These are phyloP conservation scores for Melitaea athalia DNA, from an alignment of 2,888 invertebrate species.

Conservation along the genomic window DNA sequence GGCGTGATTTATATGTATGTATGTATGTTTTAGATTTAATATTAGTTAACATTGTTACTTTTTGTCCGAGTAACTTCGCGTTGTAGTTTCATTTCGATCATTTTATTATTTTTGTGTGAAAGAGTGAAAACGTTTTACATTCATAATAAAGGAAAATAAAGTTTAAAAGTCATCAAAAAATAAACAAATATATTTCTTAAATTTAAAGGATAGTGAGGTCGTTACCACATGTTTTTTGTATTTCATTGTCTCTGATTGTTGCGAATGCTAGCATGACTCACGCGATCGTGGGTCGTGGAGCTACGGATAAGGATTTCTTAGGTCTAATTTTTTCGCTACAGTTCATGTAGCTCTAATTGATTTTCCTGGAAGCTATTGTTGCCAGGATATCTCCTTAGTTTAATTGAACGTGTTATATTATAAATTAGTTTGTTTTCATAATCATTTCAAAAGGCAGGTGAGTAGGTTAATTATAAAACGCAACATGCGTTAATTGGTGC, in stretches of 20 bases:
- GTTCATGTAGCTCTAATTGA: constrained; percentile 20
- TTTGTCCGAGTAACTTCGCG: too few relatives aligned
- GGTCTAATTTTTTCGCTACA: constrained; percentile 28
- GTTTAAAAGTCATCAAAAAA: too few relatives aligned
- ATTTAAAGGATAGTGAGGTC: background rate
- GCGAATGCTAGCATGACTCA: constrained; percentile 31
- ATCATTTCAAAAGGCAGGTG: background rate
- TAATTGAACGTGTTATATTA: background rate
- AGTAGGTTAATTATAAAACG: background rate
- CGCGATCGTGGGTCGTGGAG: constrained; percentile 33
- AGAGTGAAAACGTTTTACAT: too few relatives aligned
- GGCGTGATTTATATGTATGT: too few relatives aligned
- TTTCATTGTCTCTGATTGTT: constrained; percentile 12
- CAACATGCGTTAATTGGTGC: background rate
- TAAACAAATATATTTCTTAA: background rate
- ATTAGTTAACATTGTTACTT: too few relatives aligned
- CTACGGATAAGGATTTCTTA: constrained; percentile 33
- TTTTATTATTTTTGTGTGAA: too few relatives aligned
- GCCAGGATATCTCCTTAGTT: background rate
- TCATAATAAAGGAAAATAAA: too few relatives aligned
- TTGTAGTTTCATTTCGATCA: too few relatives aligned
- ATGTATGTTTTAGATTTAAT: too few relatives aligned
- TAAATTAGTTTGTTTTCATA: background rate
- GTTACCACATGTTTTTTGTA: constrained; percentile 5
- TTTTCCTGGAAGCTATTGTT: constrained; percentile 12